Base-by-base conservation (phyloP, 1,140 invertebrate species). In the Akabosia matsudoensis region DNA sequence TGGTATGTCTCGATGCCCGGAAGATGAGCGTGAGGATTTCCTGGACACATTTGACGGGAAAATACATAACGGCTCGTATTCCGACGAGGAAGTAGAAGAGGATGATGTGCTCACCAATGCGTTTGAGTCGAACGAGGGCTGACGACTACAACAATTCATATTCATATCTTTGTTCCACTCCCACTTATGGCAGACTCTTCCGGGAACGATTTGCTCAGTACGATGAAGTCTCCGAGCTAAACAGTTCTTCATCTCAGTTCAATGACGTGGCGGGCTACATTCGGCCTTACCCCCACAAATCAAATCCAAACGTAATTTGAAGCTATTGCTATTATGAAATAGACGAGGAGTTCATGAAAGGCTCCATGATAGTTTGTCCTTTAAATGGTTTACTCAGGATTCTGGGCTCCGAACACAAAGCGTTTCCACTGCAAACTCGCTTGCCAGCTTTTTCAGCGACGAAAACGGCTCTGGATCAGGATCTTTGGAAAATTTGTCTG, bases 101-200 rank as follows among this genome's bases (percentile, higher is more conserved):
- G 54, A 56, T 4, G 30, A 1, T 67, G 28, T 30, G 7, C 22
- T 2, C 7, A 7, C 24, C 28, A 30, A 28, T 30, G 22, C 26
- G 28, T 30, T 31, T 22, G n/a, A 61, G 3, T 67, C 28, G 10
- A 28, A 13, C 1, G 61, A 67, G 4, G 61, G 10, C 61, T 67
- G 4, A 4, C 54, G 54, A 16, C n/a, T n/a, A n/a, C n/a, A n/a
- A n/a, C n/a, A n/a, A n/a, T n/a, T n/a, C n/a, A n/a, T n/a, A n/a
- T n/a, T 56, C 54, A 56, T 67, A 67, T 31, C 31, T 67, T 13
- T 67, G 61, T 30, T 67, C 61, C 61, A 67, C 61, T 13, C 61
- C 61, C 28, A 67, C 61, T 31, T 4, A 24, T 67, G 61, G 61
- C 1, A 67, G 61, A 67, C 28, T 2, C 1, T 30, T 30, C 28